Percentiles rank a stretch among this genome's conserved stretches.
Conservation (phyloP, 2,888 invertebrate species). For the Cataglyphis livida region DNA sequence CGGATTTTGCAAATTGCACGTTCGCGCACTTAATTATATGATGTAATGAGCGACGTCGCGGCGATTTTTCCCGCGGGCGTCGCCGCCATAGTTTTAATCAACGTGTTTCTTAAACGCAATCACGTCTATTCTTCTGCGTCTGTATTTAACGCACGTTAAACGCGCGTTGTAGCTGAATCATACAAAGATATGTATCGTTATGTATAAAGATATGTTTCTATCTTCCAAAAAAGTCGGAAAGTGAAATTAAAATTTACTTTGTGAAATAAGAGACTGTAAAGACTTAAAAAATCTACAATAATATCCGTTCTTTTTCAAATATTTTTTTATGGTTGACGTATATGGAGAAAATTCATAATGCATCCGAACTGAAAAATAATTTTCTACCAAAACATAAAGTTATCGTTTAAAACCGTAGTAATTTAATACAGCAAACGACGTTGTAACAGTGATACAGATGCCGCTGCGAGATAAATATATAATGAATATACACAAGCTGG, state of each 20-base stretch:
- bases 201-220: neutral
- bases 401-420: neutral
- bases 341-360: slow-evolving; percentile 11
- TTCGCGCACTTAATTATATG: slow-evolving; percentile 60
- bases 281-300: too few species aligned
- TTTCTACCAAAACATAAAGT: neutral
- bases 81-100: slow-evolving; percentile 60
- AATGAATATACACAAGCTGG: slow-evolving; percentile 20
- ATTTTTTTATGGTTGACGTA: neutral
- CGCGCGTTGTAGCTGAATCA: neutral
- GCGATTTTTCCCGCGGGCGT: slow-evolving; percentile 54
- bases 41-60: slow-evolving; percentile 55
- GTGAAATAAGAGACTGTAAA: neutral
- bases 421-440: neutral
- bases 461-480: slow-evolving; percentile 20
- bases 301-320: slow-evolving; percentile 1
- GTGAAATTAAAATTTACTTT: neutral
- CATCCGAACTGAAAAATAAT: neutral
- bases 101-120: slow-evolving; percentile 53
- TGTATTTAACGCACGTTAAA: neutral
- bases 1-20: slow-evolving; percentile 62
- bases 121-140: slow-evolving; percentile 31
- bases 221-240: neutral
- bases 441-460: neutral
- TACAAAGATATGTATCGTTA: neutral